These are phyloP conservation scores for Eueremaeus valkanovi DNA, from an alignment of 2,888 invertebrate species.

Conservation along the genomic window DNA sequence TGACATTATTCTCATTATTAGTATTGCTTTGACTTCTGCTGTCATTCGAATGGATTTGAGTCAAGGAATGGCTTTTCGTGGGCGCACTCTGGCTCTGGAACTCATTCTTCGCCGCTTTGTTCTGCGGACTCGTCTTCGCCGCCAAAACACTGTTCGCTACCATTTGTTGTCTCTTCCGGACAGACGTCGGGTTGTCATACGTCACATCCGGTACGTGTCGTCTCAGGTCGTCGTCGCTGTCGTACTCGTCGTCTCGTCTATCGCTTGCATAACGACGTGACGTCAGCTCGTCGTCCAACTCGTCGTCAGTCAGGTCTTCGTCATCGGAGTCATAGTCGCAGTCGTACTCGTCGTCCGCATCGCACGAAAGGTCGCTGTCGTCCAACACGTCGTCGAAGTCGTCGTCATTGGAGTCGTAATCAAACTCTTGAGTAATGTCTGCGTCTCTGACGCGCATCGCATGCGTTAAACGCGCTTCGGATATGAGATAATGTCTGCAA, in stretches of 20 bases:
- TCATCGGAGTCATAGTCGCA: slow-evolving; percentile 44
- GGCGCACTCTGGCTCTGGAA: background rate
- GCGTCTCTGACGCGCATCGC: background rate
- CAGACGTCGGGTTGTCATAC: background rate
- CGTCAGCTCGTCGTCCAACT: slow-evolving; percentile 50
- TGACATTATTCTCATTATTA: background rate
- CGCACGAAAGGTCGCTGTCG: slow-evolving; percentile 41
- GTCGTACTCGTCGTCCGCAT: slow-evolving; percentile 41
- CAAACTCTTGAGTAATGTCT: background rate
- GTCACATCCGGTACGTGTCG: background rate
- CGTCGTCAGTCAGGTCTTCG: slow-evolving; percentile 51
- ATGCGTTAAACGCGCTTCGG: slow-evolving; percentile 39
- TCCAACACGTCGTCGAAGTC: slow-evolving; percentile 50
- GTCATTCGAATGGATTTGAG: background rate
- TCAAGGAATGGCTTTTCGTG: slow-evolving; percentile 34
- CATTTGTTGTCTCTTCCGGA: background rate
- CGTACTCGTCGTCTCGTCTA: background rate
- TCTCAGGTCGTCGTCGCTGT: background rate
- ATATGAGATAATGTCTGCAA: slow-evolving; percentile 40
- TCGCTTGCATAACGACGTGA: background rate
- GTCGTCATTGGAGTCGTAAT: slow-evolving; percentile 62
- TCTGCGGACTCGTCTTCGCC: background rate
- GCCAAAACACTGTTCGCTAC: background rate
- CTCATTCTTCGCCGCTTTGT: background rate
- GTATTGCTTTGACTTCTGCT: background rate